Base-by-base conservation (phyloP, 2,113 vertebrate species). In the Dermatemys mawii region DNA sequence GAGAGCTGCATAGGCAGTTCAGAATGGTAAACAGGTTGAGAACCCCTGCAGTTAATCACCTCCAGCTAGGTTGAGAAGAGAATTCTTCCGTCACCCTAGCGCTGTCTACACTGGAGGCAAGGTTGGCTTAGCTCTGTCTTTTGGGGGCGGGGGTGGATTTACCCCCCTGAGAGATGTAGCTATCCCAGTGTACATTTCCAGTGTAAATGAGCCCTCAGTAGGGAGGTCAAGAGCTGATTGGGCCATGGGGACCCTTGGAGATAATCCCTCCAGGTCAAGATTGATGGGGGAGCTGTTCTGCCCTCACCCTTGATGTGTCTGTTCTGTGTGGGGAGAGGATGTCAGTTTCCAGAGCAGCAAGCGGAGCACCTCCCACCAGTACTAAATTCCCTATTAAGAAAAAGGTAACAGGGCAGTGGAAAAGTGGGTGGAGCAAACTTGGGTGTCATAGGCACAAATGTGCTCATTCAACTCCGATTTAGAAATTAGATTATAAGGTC, bases 271-370 rank as follows among this genome's bases (percentile, higher is more conserved):
- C 67, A 29, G 19, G 9, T 82, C 24, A 4, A 14, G 12, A 32
- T 19, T 63, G 60, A 35, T 11, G 60, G 60, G 16, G n/a, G n/a
- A 35, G 32, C 14, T 63, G 29, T n/a, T 92, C 16, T 4, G 21
- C 4, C 13, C 12, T 0, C 57, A 49, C 32, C 10, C 2, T 35
- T 86, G 6, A 35, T 86, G 9, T 1, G 14, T 9, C 80, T 84
- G 4, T 67, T 4, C 22, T 55, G 83, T 35, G 27, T 0, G 0
- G 22, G 17, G 13, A 75, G 17, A 26, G 57, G 4, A 9, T 21
- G 27, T n/a, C 35, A 0, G 8, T 38, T 8, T 63, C 78, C 0
- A 2, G 27, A 54, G 11, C 8, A 93, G 84, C 44, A 89, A 87
- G 81, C 11, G 17, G 44, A 48, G 35, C 89, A 17, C 60, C 81